Percentiles rank a stretch among this genome's conserved stretches.
Evolutionary conservation across 2,113 vertebrate genomes (phyloP).

Genomic region (Takifugu flavidus): DNA sequence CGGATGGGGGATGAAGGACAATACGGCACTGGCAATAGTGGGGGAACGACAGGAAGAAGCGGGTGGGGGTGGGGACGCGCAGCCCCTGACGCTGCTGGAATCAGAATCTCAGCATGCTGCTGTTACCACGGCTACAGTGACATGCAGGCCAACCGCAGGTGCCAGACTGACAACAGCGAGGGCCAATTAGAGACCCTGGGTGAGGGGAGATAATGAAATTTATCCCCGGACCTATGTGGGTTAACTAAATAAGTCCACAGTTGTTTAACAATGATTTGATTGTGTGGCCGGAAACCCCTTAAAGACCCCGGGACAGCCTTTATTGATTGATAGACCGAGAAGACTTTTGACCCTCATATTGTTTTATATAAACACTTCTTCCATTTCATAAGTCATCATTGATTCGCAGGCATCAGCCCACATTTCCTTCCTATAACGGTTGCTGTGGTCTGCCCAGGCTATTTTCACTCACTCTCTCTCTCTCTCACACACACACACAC

Average conservation of each 20-base stretch:
- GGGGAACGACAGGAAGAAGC: slow-evolving; percentile 28
- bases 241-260: slow-evolving; percentile 71
- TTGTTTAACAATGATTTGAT: slow-evolving; percentile 48
- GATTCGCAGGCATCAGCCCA: slow-evolving; percentile 2
- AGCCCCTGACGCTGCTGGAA: slow-evolving; percentile 43
- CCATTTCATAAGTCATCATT: slow-evolving; percentile 1
- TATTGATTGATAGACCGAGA: slow-evolving; percentile 28
- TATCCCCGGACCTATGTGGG: slow-evolving; percentile 57
- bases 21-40: slow-evolving; percentile 33
- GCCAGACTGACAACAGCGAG: slow-evolving; percentile 64
- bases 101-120: slow-evolving; percentile 62
- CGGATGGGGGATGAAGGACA: slow-evolving; percentile 35
- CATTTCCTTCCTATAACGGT: not conserved
- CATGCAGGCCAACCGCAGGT: slow-evolving; percentile 70
- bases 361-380: not conserved
- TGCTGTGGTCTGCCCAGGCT: not conserved
- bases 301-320: slow-evolving; percentile 33
- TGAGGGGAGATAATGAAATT: slow-evolving; percentile 70
- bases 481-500: slow-evolving; percentile 17
- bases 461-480: slow-evolving; percentile 18
- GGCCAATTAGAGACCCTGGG: slow-evolving; percentile 73
- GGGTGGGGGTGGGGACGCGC: slow-evolving; percentile 25
- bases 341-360: not conserved
- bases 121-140: slow-evolving; percentile 76
- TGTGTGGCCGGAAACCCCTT: slow-evolving; percentile 29